Conservation (phyloP, 2,113 vertebrate species). For the Prunella fulvescens region DNA sequence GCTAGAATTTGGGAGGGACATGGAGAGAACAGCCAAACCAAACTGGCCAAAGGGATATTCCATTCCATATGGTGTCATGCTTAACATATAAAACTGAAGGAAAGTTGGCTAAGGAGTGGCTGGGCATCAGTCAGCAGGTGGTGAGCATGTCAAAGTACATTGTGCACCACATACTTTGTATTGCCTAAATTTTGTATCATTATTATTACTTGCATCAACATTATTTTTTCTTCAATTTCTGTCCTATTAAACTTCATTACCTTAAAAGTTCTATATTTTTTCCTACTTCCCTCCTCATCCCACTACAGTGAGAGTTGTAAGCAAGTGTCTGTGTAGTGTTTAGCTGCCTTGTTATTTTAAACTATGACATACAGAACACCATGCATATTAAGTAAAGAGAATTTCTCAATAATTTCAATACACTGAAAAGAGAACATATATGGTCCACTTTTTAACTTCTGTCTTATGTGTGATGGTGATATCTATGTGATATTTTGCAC, state of each 20-base stretch:
- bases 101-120: not conserved
- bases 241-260: not conserved
- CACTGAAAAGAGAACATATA: not conserved
- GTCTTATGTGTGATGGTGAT: not conserved
- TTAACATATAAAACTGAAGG: accelerated
- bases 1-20: not conserved
- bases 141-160: not conserved
- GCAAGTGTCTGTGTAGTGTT: not conserved
- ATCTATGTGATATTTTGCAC: not conserved
- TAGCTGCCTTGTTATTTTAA: not conserved
- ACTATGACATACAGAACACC: not conserved
- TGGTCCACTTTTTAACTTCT: not conserved
- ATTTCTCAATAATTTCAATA: not conserved
- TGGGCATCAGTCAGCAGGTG: not conserved
- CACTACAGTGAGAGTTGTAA: accelerated
- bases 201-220: not conserved
- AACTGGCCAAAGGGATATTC: no score
- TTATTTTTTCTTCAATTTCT: not conserved
- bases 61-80: not conserved
- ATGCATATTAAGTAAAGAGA: not conserved
- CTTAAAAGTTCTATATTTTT: not conserved
- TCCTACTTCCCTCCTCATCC: not conserved
- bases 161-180: no score
- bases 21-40: not conserved
- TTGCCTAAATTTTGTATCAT: not conserved